Base-by-base conservation (phyloP, 2,113 vertebrate genomes). In the Lethenteron reissneri region DNA sequence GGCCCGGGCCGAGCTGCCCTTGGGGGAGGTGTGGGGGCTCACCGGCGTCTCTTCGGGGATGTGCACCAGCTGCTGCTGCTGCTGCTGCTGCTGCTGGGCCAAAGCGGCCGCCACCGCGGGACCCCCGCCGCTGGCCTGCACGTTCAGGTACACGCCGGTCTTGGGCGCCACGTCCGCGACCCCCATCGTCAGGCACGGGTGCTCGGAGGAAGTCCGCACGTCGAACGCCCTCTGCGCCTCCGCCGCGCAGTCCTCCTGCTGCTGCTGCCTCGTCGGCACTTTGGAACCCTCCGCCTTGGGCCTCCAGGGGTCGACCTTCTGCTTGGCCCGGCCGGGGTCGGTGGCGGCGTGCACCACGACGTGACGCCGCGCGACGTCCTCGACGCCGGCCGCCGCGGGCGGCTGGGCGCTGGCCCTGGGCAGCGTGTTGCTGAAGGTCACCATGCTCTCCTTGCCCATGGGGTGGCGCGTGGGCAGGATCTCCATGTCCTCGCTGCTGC, bases 21-120 rank as follows among this genome's bases (percentile, higher is more conserved):
- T 88, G 2, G 87, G 87, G 11, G 89, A 91, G 1, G 77, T 77
- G 71, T 78, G 84, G 56, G 81, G 77, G 1, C 84, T 87, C 64
- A 96, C 92, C 58, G 92, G 90, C 2, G 87, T 84, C 79, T 99
- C 94, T 76, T 99, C 94, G 1, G 94, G 94, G 76, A 99, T 97
- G 76, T 99, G 92, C 2, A 97, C 94, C 15, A 97, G 76, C 76
- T 94, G 91, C 2, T 92, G n/a, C 64, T 68, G 17, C 17, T 19
- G 62, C 15, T 11, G 15, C 62, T 68, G 64, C 64, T 68, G n/a
- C 25, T 68, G n/a, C 10, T 68, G 64, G 25, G 64, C 64, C n/a
- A 25, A 25, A 68, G n/a, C 25, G n/a, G 9, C 64, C n/a, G 64
- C n/a, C 11, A 89, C 88, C 2, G 83, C 80, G 0, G 89, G 87